Base-by-base conservation (phyloP, 2,113 vertebrate species). In the Tricholaema leucomelas region DNA sequence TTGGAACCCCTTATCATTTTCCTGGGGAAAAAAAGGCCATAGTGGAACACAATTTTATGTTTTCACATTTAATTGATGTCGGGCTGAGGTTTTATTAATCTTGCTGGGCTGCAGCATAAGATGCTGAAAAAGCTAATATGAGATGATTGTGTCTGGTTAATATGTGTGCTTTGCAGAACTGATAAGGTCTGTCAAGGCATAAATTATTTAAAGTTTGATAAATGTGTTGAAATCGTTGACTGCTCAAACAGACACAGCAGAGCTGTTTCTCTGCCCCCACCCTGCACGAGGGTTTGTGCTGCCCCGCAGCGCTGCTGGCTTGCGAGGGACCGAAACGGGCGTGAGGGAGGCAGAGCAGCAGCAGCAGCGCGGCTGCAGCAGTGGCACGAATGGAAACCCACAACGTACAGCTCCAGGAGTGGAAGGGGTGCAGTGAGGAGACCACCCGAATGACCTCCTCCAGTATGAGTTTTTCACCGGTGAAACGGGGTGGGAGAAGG, bases 1-100 rank as follows among this genome's bases (percentile, higher is more conserved):
- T 98, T 98, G 98, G 97, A 98, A 97, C 96, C 97, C 96, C 36
- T 98, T 98, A 97, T 97, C 94, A 93, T 97, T 97, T 97, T 97
- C 92, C 93, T 92, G 97, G 96, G 81, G 91, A 97, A 94, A 94
- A 96, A 95, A 96, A 90, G 79, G 96, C 96, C 97, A 91, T 96
- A 97, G 97, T 98, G 95, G 97, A 97, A 97, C 93, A 86, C 90
- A 95, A 52, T 94, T 94, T 97, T 95, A 94, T 93, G 88, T 79
- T 89, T 95, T 93, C 87, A 95, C 75, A 72, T 97, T 96, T 97
- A 97, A 97, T 97, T 97, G 97, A 98, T 97, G 96, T 91, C 18
- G 36, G 91, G 84, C 95, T 96, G 95, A 97, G 93, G 94, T 97
- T 97, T 97, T 97, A 98, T 98, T 98, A 97, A 98, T 98, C 97